Base-by-base conservation (phyloP, 1,140 invertebrate genomes). In the Meloidogyne floridensis region DNA sequence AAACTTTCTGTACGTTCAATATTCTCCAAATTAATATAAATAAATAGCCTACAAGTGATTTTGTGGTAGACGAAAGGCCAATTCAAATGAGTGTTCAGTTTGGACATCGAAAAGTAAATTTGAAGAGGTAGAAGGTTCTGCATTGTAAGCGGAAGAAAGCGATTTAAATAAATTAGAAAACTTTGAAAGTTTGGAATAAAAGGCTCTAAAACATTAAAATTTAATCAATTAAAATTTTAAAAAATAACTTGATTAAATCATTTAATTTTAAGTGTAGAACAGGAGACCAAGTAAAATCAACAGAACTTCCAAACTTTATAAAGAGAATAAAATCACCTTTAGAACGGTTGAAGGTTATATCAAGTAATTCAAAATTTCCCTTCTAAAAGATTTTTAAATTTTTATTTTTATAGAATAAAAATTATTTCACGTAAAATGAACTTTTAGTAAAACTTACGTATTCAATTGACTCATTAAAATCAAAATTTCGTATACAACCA, bases 281-380 rank as follows among this genome's bases (percentile, higher is more conserved):
- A 15, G 86, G 79, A 7, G 86, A 87, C 86, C 86, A 87, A 65
- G 69, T 77, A 15, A 87, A 59, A 20, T 85, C 80, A 42, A 88
- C 59, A 15, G 82, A 73, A 54, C 72, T 75, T 71, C 88, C 83
- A 53, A 83, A 76, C 47, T 78, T 51, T 11, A 76, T 65, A 18
- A 77, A 47, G 13, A 86, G 56, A 32, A 80, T 80, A 15, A 74
- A 53, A 59, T 56, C 20, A 9, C 54, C 54, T 47, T 59, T 13
- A 53, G 54, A 56, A 43, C 53, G 42, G 43, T 42, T 54, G 9
- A 80, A 47, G 65, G 59, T 72, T 6, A 88, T 20, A 32, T 82
- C 20, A 9, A 86, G 15, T 59, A 72, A 56, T 51, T 82, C 87
- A 72, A 89, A 84, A 43, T 75, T 80, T 5, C 85, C 85, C 51